A percentile compares a stretch with the other conserved stretches of the same genome.
Evolutionary conservation across 53 echinoderm and acorn worm genomes (phyloP).

Genomic region (Henricia sp.): DNA sequence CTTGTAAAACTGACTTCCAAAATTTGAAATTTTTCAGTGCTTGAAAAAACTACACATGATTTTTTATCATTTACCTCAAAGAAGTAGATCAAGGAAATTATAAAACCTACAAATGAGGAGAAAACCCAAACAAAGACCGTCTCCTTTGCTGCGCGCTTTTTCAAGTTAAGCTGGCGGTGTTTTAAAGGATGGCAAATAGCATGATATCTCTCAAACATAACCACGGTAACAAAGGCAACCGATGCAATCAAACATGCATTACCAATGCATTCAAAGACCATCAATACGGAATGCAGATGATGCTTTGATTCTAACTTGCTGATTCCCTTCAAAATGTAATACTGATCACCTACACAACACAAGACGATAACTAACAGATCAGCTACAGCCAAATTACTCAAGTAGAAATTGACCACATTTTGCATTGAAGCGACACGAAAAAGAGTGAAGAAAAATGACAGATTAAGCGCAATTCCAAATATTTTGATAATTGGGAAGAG

Average conservation of each 20-base stretch:
- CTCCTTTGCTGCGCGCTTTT: not conserved
- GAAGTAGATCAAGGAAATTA: not conserved
- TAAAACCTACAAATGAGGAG: not conserved
- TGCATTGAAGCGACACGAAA: not conserved
- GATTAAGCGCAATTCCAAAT: not conserved
- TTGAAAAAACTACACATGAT: too few relatives aligned
- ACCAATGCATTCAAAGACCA: not conserved
- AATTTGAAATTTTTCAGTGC: too few relatives aligned
- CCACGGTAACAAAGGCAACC: not conserved
- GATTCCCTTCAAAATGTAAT: not conserved
- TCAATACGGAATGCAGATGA: too few relatives aligned
- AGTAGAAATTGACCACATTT: not conserved
- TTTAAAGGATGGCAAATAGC: not conserved
- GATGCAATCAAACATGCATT: not conserved
- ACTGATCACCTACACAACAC: not conserved
- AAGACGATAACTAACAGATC: not conserved
- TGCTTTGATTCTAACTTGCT: too few relatives aligned
- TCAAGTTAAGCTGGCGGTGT: not conserved
- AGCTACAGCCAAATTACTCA: not conserved
- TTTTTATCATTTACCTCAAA: too few relatives aligned
- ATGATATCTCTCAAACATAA: not conserved
- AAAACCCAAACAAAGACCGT: not conserved
- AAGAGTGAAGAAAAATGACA: slow-evolving; percentile 1
- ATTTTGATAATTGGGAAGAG: not conserved
- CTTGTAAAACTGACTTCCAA: too few relatives aligned